A percentile compares a stretch with the other conserved stretches of the same genome.
These are phyloP conservation scores for Mythimna albipuncta DNA, from an alignment of 2,888 invertebrate species.

Conservation along the genomic window DNA sequence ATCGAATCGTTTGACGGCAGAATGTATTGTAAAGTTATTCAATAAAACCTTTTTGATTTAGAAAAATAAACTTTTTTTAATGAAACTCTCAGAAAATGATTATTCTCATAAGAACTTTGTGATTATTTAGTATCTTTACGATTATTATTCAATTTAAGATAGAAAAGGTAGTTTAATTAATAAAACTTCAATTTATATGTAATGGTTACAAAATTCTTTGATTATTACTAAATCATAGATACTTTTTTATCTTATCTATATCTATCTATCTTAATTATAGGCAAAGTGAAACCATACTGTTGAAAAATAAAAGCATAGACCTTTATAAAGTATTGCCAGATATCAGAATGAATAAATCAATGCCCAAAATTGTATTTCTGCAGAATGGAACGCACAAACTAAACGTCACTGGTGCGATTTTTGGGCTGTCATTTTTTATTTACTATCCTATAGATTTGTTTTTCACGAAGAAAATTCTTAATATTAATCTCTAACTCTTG, in stretches of 20 bases:
- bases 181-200: background rate
- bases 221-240: background rate
- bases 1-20: no score
- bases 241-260: background rate
- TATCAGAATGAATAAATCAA: background rate
- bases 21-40: background rate
- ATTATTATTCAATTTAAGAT: background rate
- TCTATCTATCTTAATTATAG: no score
- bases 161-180: background rate
- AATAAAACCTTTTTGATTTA: background rate
- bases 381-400: slow-evolving; percentile 21
- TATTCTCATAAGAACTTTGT: background rate
- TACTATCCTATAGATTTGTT: slow-evolving; percentile 54
- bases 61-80: background rate
- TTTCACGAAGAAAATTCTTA: slow-evolving; percentile 45
- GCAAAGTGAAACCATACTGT: background rate
- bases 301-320: no score
- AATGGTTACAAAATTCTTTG: background rate
- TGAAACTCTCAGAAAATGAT: background rate
- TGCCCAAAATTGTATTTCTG: slow-evolving; percentile 14
- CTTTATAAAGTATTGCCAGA: background rate
- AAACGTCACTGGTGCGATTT: slow-evolving; percentile 33
- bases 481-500: slow-evolving; percentile 34
- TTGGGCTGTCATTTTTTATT: slow-evolving; percentile 53
- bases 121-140: background rate